Base-by-base conservation (phyloP, 2,797 vertebrate genomes). In the Parotocinclus haroldoi region DNA sequence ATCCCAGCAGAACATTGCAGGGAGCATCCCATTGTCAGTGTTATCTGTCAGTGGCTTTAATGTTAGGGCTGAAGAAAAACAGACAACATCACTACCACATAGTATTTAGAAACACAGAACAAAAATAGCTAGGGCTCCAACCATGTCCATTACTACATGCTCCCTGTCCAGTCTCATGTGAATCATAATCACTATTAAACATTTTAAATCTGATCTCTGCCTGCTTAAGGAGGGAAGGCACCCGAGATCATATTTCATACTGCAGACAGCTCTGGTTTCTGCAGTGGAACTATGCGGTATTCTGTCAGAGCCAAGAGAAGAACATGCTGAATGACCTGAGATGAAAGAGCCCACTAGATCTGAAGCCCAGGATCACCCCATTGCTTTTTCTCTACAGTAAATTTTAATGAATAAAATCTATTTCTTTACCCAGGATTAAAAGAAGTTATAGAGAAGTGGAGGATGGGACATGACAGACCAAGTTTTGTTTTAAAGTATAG, bases 201-300 rank as follows among this genome's bases (percentile, higher is more conserved):
- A 48, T 40, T 12, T 56, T 58, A 70, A 62, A 72, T 54, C 45
- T 0, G 36, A 64, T 72, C 72, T 49, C 8, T 36, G 53, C 11
- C 49, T 39, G 58, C 67, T 53, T 11, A 68, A 36, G 10, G 60
- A 61, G 44, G 52, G 71, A 73, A 61, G 37, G 42, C 55, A 19
- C 11, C 16, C 3, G 42, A 42, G 69, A 59, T 74, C 57, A 17
- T 54, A 55, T 80, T 76, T 75, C 75, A 58, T 17, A 64, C 63
- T 64, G 71, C 73, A 71, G 68, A 68, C 56, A n/a, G 63, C 40
- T 64, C 54, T 12, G 13, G 10, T 71, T 77, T 75, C 69, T 73
- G 58, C 57, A 61, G 66, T 58, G 60, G 58, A 69, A 71, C 63
- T 69, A 60, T 67, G 68, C 18, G 56, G 72, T 64, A 40, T 52